Percentiles rank a stretch among this genome's conserved stretches.
phyloP scores from a whole-genome alignment of 2,888 invertebrate genomes.

The Microchrysa polita region DNA sequence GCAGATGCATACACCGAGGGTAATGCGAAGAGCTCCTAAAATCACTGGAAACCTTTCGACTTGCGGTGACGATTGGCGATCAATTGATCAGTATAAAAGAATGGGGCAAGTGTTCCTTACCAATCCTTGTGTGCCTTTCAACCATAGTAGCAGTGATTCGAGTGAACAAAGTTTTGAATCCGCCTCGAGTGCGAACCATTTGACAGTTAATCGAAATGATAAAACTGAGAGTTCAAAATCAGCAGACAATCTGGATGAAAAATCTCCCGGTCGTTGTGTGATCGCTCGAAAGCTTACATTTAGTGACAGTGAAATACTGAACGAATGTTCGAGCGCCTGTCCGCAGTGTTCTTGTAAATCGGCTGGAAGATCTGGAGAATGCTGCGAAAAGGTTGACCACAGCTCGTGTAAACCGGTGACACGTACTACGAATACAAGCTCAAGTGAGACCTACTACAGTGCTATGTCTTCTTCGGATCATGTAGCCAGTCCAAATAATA shows the following conservation, averaged over 20 bases:
- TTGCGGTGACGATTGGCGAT: constrained; percentile 73
- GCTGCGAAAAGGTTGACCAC: constrained; percentile 58
- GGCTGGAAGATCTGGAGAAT: constrained; percentile 51
- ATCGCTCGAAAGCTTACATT: constrained; percentile 62
- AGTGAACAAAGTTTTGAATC: constrained; percentile 68
- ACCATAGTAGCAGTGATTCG: constrained; percentile 58
- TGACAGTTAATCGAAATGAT: constrained; percentile 53
- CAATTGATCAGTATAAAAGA: constrained; percentile 67
- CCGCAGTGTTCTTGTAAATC: constrained; percentile 60
- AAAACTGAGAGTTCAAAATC: constrained; percentile 66
- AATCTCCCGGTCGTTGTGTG: constrained; percentile 57
- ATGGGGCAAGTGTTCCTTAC: constrained; percentile 66
- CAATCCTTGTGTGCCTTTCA: constrained; percentile 59
- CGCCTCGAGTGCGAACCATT: constrained; percentile 59
- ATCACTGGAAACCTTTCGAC: constrained; percentile 72
- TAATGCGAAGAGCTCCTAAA: constrained; percentile 73
- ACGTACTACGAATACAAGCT: constrained; percentile 54
- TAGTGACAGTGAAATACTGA: constrained; percentile 62
- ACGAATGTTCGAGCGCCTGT: constrained; percentile 58
- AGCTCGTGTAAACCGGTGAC: constrained; percentile 53
- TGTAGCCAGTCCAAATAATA: constrained; percentile 54
- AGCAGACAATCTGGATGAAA: constrained; percentile 68
- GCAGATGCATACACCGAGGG: constrained; percentile 67
- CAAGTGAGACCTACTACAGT: constrained; percentile 63
- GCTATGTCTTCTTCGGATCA: constrained; percentile 57